Base-by-base conservation (phyloP, 2,113 vertebrate genomes). In the Lanius collurio region DNA sequence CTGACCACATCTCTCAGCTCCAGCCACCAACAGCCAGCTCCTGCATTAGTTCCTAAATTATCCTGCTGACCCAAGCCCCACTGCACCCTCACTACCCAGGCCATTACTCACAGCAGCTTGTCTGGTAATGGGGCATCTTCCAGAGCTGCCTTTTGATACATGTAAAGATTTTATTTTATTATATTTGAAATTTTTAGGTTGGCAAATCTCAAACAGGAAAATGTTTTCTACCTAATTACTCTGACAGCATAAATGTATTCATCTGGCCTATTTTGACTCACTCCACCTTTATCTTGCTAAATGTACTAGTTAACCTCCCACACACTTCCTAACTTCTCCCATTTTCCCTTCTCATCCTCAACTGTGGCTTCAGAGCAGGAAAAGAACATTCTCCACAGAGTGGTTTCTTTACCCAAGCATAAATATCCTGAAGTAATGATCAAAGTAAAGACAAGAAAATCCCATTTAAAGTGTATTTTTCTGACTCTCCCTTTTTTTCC, bases 231-330 rank as follows among this genome's bases (percentile, higher is more conserved):
- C 26, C 26, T 50, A 87, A 94, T 89, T 57, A 52, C 13, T 70
- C 52, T 41, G 85, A 80, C 75, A 86, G 70, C 30, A 57, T 9
- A 76, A 69, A 87, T 39, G 55, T 57, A 77, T 85, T 91, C 83
- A 67, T 79, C 77, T 49, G 68, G 67, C 15, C 59, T 83, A 28
- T 88, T 83, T 77, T 76, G 23, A 47, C 39, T 52, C 33, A 21
- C 39, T 81, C 50, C 65, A 84, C 65, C 79, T 84, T 87, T 82
- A 80, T 71, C 74, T 90, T 83, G 87, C 81, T 87, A 95, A 94
- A 91, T 24, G 39, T 41, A 62, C 64, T 90, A 64, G 76, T 94
- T 92, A 91, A 33, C 77, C 81, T 82, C 96, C 87, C 84, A 90
- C 85, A 33, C 44, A 4, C 15, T 24, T 89, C 70, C 60, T 56